Base-by-base conservation (phyloP, 2,797 vertebrate genomes). In the Xenops minutus region DNA sequence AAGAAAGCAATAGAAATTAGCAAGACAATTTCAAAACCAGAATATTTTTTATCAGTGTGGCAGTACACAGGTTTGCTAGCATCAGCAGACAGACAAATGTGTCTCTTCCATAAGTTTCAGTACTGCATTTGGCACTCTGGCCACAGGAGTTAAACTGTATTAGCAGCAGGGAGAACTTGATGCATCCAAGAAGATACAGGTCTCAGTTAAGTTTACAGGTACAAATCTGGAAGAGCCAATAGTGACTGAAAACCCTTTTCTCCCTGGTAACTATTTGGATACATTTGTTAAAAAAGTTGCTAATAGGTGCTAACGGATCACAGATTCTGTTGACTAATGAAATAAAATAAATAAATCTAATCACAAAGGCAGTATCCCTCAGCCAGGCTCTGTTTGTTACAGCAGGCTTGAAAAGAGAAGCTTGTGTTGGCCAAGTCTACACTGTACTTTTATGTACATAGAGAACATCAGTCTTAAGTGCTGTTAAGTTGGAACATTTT, bases 401-500 rank as follows among this genome's bases (percentile, higher is more conserved):
- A 36, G 39, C n/a, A 88, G 32, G 19, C n/a, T 51, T 62, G 61
- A 61, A 82, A 44, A 77, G 19, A 59, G 16, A 81, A 78, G 6
- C 55, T 67, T 81, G 58, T 41, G 36, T 48, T 86, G 39, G 75
- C 66, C 62, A 91, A 68, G 30, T 66, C 66, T 55, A 52, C 1
- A 1, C 37, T 81, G 55, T 69, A 81, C 34, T 59, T 92, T n/a
- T 39, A 51, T 43, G 39, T 61, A 68, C 32, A 22, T 68, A 73
- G 86, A 81, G 44, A 86, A 56, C 51, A 79, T 56, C 74, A 74
- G 44, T 69, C 59, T 85, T 78, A 81, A 84, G 64, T 55, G 73
- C 34, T 52, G 24, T 86, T 89, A 95, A 92, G 56, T 41, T 76
- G 71, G 85, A 95, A 92, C 76, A 86, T 94, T 95, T 96, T 88